Evolutionary conservation across 2,113 vertebrate genomes (phyloP).

Genomic region (Oceanodroma tethys): DNA sequence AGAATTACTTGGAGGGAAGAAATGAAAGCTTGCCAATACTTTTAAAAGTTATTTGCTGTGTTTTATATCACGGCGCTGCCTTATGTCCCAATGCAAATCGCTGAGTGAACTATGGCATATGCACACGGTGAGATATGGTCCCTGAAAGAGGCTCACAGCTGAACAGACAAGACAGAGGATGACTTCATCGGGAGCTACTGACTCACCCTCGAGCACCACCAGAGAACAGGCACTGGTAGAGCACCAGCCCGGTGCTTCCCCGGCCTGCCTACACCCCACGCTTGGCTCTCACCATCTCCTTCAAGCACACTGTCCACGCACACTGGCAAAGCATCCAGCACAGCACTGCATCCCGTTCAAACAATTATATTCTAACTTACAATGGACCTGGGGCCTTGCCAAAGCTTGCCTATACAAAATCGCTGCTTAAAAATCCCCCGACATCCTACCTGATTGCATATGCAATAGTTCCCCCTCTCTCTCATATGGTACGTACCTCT

Average conservation of each 20-base stretch:
- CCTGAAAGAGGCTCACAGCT: neutral
- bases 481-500: neutral
- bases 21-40: neutral
- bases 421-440: neutral
- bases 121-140: rapidly evolving
- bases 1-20: neutral
- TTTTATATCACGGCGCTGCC: rapidly evolving
- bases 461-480: neutral
- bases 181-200: neutral
- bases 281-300: neutral
- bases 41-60: neutral
- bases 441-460: neutral
- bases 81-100: rapidly evolving
- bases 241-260: neutral
- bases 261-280: rapidly evolving
- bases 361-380: neutral
- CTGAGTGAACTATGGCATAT: neutral
- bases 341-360: neutral
- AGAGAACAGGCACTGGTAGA: rapidly evolving
- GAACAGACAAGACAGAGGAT: neutral
- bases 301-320: neutral
- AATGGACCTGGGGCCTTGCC: neutral
- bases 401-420: neutral
- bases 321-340: neutral
- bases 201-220: neutral